Base-by-base conservation (phyloP, 1,140 invertebrate species). In the Mizuhopecten yessoensis region DNA sequence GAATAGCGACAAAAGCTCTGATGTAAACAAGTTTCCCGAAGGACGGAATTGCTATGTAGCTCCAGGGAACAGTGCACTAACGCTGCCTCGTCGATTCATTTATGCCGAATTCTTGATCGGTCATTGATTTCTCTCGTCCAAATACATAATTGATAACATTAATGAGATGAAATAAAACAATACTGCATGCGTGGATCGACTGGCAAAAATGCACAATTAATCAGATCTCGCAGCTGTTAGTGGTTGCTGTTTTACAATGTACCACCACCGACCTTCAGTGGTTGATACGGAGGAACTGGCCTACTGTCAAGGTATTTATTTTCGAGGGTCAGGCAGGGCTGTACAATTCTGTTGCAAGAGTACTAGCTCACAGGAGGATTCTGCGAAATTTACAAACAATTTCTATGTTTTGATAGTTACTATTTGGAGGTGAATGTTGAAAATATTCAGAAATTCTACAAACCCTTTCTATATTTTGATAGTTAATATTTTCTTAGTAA, bases 161-260 rank as follows among this genome's bases (percentile, higher is more conserved):
- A 75, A 75, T 75, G 57, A 75, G 57, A n/a, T 75, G 29, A n/a
- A 75, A 75, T 75, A 75, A 75, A 75, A 75, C 57, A 75, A 75
- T 75, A 75, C 57, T 75, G 57, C 0, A n/a, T 75, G n/a, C 29
- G 23, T 75, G 57, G 57, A n/a, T 5, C 5, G 13, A 39, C 5
- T 75, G 9, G 57, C 5, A 1, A 75, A 29, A 29, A 17, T 75
- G 57, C 29, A 75, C 57, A 75, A 75, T 75, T 75, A 75, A 75
- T 75, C 57, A 29, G 57, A n/a, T 5, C 57, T 75, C 57, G 3
- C 9, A 17, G 9, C 57, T 75, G n/a, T 23, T 5, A 75, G n/a
- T 75, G 23, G 9, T 29, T 5, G n/a, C 57, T 75, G 29, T 75
- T 75, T 17, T 75, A 75, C 29, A 75, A 75, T n/a, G 57, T 5